These are phyloP conservation scores for Nycticorax nycticorax DNA, from an alignment of 2,113 vertebrate genomes.

Conservation along the genomic window DNA sequence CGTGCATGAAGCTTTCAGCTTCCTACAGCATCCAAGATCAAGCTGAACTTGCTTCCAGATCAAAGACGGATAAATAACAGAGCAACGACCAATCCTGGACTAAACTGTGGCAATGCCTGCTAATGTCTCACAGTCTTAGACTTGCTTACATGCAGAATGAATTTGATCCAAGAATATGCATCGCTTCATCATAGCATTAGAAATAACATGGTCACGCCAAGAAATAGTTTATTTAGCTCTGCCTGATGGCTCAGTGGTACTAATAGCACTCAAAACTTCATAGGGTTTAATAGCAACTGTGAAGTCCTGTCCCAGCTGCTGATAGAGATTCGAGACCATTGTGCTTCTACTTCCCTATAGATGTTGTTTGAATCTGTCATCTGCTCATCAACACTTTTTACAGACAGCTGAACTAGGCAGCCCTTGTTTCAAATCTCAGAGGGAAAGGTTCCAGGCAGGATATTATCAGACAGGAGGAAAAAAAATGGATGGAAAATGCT, in stretches of 20 bases:
- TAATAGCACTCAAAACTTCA: not conserved
- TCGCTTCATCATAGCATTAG: not conserved
- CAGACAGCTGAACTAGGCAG: not conserved
- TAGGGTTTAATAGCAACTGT: not conserved
- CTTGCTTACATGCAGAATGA: not conserved
- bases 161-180: not conserved
- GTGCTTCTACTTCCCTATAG: not conserved
- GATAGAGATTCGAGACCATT: not conserved
- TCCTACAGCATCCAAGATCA: not conserved
- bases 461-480: not conserved
- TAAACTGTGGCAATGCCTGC: not conserved
- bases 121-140: not conserved
- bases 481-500: conserved; percentile 25
- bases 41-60: not conserved
- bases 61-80: not conserved
- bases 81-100: not conserved
- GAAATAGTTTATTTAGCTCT: not conserved
- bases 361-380: not conserved
- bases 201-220: not conserved
- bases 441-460: not conserved
- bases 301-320: not conserved
- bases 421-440: not conserved
- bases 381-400: not conserved
- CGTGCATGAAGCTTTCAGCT: not conserved
- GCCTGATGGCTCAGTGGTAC: not conserved